A percentile compares a stretch with the other conserved stretches of the same genome.
Evolutionary conservation across 2,888 invertebrate genomes (phyloP).

Genomic region (Cancer borealis): DNA sequence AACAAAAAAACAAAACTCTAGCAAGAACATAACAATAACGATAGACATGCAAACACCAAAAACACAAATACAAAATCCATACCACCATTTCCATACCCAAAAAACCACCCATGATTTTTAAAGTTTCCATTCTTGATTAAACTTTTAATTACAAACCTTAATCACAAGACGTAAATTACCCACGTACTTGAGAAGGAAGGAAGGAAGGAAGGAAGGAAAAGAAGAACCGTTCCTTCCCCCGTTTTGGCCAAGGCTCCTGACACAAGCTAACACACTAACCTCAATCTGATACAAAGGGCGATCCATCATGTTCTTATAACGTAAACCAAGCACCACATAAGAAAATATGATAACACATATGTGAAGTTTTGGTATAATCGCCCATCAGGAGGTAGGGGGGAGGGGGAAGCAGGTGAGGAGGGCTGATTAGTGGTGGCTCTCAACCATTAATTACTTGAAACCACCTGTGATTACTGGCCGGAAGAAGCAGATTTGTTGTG

Average conservation of each 20-base stretch:
- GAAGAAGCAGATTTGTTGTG: conserved; percentile 20
- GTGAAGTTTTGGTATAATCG: background rate
- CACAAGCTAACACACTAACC: background rate
- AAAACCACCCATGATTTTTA: background rate
- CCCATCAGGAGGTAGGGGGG: background rate
- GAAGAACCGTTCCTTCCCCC: background rate
- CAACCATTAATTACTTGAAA: background rate
- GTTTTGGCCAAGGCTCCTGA: background rate
- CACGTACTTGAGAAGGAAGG: background rate
- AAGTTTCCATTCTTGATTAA: background rate
- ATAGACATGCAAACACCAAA: background rate
- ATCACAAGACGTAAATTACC: background rate
- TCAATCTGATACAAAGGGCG: background rate
- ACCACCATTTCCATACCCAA: background rate
- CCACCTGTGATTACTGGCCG: conserved; percentile 4
- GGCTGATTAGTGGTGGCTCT: background rate
- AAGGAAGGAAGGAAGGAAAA: background rate
- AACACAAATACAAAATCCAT: background rate
- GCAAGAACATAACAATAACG: background rate
- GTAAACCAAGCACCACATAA: background rate
- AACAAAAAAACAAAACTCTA: background rate
- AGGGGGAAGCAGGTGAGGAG: background rate
- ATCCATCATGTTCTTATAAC: background rate
- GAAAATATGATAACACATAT: background rate
- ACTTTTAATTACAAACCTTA: background rate